phyloP scores from a whole-genome alignment of 2,113 vertebrate species.

The Bettongia penicillata region DNA sequence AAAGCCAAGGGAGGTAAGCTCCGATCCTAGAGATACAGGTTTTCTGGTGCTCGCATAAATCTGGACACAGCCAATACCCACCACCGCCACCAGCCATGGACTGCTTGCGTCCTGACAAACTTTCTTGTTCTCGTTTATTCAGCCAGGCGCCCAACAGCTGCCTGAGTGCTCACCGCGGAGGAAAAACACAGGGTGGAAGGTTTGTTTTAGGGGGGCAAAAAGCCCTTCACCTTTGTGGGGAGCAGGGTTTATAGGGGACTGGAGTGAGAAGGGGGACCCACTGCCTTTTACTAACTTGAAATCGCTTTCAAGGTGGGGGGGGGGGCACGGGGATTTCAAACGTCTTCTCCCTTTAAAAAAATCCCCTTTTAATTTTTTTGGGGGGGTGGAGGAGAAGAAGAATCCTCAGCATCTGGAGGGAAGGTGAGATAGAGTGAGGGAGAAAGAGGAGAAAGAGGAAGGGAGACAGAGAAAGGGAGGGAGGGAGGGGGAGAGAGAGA shows the following conservation, averaged over 20 bases:
- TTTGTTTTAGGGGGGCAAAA: not conserved
- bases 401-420: constrained; percentile 80
- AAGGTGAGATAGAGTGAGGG: constrained; percentile 78
- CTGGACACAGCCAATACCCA: constrained; percentile 60
- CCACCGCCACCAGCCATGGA: constrained; percentile 49
- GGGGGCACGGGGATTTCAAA: constrained; percentile 63
- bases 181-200: not conserved
- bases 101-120: constrained; percentile 80
- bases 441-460: constrained; percentile 70
- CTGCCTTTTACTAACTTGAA: constrained; percentile 71
- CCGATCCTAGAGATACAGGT: constrained; percentile 63
- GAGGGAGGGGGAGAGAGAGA: constrained; percentile 76
- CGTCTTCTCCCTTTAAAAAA: constrained; percentile 62
- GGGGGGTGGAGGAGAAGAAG: constrained; percentile 50
- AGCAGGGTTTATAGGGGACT: not conserved
- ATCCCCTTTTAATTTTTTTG: constrained; percentile 50
- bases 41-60: constrained; percentile 47
- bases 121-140: constrained; percentile 76
- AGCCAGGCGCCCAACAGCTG: constrained; percentile 73
- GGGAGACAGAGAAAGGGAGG: constrained; percentile 68
- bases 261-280: constrained; percentile 49
- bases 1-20: constrained; percentile 46
- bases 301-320: constrained; percentile 42
- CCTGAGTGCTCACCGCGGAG: constrained; percentile 69
- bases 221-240: constrained; percentile 50